Base-by-base conservation (phyloP, 2,797 vertebrate species). In the Microctenopoma lineatum region DNA sequence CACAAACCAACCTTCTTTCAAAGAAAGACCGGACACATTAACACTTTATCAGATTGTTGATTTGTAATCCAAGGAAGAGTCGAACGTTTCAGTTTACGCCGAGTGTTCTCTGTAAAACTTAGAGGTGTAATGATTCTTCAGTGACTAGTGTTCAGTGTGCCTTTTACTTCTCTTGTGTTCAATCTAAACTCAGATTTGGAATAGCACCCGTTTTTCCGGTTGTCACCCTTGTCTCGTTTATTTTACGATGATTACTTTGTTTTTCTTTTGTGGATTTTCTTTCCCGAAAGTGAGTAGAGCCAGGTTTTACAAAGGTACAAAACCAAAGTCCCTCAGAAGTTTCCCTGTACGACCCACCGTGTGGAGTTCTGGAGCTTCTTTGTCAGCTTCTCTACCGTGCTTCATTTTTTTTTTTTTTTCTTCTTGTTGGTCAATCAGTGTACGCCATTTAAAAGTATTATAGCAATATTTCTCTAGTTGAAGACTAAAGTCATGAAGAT, bases 401-500 rank as follows among this genome's bases (percentile, higher is more conserved):
- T 47, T 21, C 21, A n/a, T n/a, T 21, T 21, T 21, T 21, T 21
- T 21, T 21, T 21, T 21, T 2, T 21, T 21, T 21, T 80, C 75
- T 68, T 69, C 71, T 87, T 59, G 59, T 89, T 84, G 86, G 88
- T 94, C 87, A 79, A 90, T 91, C 90, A 86, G 90, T 94, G 93
- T 93, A 92, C 92, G 93, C 94, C 90, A 90, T 93, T 92, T 91
- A 91, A 86, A 95, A 95, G 95, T 97, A 97, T 97, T 95, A 95
- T 93, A 99, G 98, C 97, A 99, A 99, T 98, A 99, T 94, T 95
- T 94, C 93, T 93, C 88, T 93, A 93, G 92, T 87, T 92, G 80
- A 89, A 94, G 88, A 92, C 86, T 86, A 91, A 94, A 90, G 88
- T 92, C 78, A 89, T 59, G 74, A 86, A 84, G 85, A 90, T 90